phyloP scores from a whole-genome alignment of 2,797 vertebrate genomes.

The Acanthornis magna region DNA sequence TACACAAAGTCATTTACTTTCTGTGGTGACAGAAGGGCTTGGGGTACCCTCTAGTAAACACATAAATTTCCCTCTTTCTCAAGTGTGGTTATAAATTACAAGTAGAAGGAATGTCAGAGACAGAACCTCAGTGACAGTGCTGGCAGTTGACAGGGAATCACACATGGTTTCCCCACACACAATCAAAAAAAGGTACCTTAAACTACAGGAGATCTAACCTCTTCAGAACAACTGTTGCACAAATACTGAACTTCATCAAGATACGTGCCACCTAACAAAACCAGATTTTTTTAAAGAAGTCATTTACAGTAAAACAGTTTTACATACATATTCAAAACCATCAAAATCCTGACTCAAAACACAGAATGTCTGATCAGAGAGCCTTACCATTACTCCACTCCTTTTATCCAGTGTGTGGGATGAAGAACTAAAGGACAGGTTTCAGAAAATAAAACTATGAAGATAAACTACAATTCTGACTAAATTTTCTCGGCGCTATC shows the following conservation, averaged over 20 bases:
- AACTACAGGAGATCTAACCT: not conserved
- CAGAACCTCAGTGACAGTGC: not conserved
- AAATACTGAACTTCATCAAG: not conserved
- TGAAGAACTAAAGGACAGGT: conserved; percentile 36
- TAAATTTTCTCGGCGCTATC: conserved; percentile 21
- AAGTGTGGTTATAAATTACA: not conserved
- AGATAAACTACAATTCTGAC: conserved; percentile 44
- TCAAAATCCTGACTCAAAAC: not conserved
- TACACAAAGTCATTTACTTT: not conserved
- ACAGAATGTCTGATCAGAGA: not conserved
- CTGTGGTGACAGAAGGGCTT: not conserved
- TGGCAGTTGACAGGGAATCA: not conserved
- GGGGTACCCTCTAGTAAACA: not conserved
- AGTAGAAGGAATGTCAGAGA: not conserved
- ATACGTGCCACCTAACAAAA: not conserved
- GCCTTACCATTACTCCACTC: not conserved
- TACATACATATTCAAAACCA: not conserved
- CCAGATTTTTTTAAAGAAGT: not conserved
- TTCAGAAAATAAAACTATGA: conserved; percentile 50
- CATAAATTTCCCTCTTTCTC: not conserved
- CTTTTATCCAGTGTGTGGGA: not conserved
- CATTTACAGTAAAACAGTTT: not conserved
- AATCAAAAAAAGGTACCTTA: not conserved
- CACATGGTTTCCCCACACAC: not conserved
- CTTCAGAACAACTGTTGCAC: not conserved